Evolutionary conservation across 92 coral and sea anemone genomes (phyloP), one percentile per base, ranked within the genome.

Genomic region (Hydrozoanthus gracilis): DNA sequence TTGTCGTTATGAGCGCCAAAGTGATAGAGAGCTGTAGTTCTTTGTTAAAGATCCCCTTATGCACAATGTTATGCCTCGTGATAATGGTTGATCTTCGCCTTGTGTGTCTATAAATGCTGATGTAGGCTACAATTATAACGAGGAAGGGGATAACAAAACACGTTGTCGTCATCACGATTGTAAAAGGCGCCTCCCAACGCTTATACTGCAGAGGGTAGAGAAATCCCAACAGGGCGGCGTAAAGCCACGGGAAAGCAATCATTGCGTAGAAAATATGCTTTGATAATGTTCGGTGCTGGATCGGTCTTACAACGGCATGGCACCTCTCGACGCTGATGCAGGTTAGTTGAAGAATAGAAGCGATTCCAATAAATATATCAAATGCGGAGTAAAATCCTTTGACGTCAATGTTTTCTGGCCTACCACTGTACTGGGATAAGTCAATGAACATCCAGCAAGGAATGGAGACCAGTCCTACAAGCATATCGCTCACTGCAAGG

Each of bases 301-400:
- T 83, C 9, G 98, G 98, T 58, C 89, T 88, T 20, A 95, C 96
- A 68, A 95, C 91, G 3, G 98, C 96, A 74, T 93, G 94, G 76
- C 98, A 95, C 9, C 98, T 85, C 51, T 95, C 98, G 16, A 93
- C 87, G 18, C 98, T 94, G 54, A 95, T 95, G n/a, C 95, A 88
- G 39, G 98, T 93, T 0, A 95, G 84, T 45, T 92, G 98, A 64
- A 95, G 90, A 61, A 95, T 95, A 17, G 95, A 93, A 8, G 98
- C 96, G 14, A 89, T 91, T 15, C 98, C 98, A 62, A 91, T 90
- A 87, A 95, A 95, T 20, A 95, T 95, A 61, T 95, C 98, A 71
- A 90, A 82, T 7, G 96, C 89, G 27, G 88, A 90, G 76, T 93
- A 95, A 80, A 95, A 95, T 77, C 86, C 87, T 69, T 84, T 89